Evolutionary conservation across 2,888 invertebrate species (phyloP), one percentile per base, ranked within the genome.

Genomic region (Agrochola lychnidis): DNA sequence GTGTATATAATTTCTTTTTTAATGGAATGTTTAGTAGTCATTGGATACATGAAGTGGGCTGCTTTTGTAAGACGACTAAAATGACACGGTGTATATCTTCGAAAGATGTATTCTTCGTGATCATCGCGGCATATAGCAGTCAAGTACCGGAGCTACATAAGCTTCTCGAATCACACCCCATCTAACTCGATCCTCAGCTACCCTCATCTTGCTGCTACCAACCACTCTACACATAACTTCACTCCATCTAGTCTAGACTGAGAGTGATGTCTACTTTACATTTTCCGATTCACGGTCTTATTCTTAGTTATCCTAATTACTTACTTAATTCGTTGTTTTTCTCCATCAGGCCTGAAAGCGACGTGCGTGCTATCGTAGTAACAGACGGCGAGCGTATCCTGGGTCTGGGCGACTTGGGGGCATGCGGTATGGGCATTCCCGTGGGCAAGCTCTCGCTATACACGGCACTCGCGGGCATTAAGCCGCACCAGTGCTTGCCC

Each of bases 341-440:
- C 2, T 59, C 30, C 22, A 25, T 2, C 45, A 98, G 98, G 98
- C 99, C 99, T 0, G 99, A 99, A 92, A 96, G 97, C 40, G 98
- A 99, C 92, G 98, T 99, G 7, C 97, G 98, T 9, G 99, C 98
- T 0, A 98, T 99, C 89, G 99, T 99, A 16, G 99, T 99, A 62
- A 99, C 99, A 0, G 99, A 99, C 93, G 99, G 99, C 25, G 99
- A 99, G 95, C 97, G 99, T 74, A 99, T 99, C 93, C 97, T 99
- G 75, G 99, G 99, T 7, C 97, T 99, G 73, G 99, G 99, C 4
- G 99, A 99, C 95, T 97, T 99, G 84, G 99, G 99, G 12, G 99
- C 99, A 6, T 98, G 99, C 93, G 99, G 99, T 19, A 99, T 99
- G 99, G 99, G 99, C 84, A 99, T 99, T 91, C 99, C 99, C 1